Base-by-base conservation (phyloP, 2,113 vertebrate genomes). In the Semicossyphus pulcher region DNA sequence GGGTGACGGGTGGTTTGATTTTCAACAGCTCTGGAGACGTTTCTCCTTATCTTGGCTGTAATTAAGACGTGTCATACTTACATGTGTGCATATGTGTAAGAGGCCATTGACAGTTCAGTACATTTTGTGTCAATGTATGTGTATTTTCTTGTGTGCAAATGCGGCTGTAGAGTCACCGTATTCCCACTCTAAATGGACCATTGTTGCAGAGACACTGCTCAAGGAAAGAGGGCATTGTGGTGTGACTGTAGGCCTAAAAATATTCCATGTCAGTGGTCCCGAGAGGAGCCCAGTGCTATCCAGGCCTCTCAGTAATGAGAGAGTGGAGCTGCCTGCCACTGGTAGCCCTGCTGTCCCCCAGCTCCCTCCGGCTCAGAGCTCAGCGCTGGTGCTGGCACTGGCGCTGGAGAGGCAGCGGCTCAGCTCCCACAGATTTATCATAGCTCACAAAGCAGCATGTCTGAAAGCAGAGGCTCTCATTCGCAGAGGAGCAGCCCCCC, bases 231-330 rank as follows among this genome's bases (percentile, higher is more conserved):
- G 68, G 72, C 83, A 87, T 87, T 62, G 76, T 89, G 83, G 80
- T 86, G 88, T 78, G 86, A 91, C 87, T 87, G 60, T 67, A 66
- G 77, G 84, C 90, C 91, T 93, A 93, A 94, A 94, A 94, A 94
- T 93, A 94, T 88, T 89, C 81, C 53, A 58, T 88, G 86, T 83
- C 88, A 88, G 83, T 69, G 78, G 72, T 93, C 92, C 91, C 88
- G 32, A 72, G 93, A 92, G 92, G 68, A 80, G 69, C 68, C 80
- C 76, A 65, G 81, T 56, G 71, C 86, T 85, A 86, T 89, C 89
- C 89, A 80, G 91, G 89, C 85, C 90, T 89, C 87, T 89, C 86
- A 60, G 90, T 95, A 94, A 94, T 92, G 92, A 94, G 92, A 90
- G 88, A 90, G 80, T 70, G 67, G 88, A 92, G 91, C 88, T 84